Evolutionary conservation across 2,888 invertebrate species (phyloP), one percentile per base, ranked within the genome.

Genomic region (Timema podura): DNA sequence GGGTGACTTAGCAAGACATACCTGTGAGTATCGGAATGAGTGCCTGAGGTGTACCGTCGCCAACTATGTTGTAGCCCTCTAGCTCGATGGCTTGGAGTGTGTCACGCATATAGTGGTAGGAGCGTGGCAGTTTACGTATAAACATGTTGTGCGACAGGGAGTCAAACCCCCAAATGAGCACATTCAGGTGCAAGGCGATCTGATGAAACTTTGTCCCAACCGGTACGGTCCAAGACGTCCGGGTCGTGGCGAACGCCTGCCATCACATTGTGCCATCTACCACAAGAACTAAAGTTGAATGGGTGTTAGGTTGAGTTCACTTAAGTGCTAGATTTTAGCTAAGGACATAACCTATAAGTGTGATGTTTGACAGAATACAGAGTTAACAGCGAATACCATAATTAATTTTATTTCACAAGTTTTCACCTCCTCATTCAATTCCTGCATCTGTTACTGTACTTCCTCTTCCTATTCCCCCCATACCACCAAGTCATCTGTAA

Each of bases 11-110:
- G 30, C 30, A 15, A 11, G 15, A 65, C 78, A 87, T 87, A 5
- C 96, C 95, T 0, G 95, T 94, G 1, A 96, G 82, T 71, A 96
- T 89, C 0, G 96, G 96, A 75, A 95, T 92, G 48, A 96, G 79
- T 0, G 95, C 94, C 68, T 92, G 93, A 0, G 94, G 92, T 0
- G 93, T 94, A 0, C 93, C 94, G 79, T 94, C 94, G 0, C 94
- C 94, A 0, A 94, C 88, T 75, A 94, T 93, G 77, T 94, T 94
- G 78, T 84, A 92, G 77, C 92, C 91, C 76, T 91, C 84, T 11
- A 95, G 80, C 10, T 92, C 83, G 46, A 87, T 82, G 2, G 87
- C 87, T 8, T 85, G 81, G 66, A 93, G 79, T 15, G 84, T 82
- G 48, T 89, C 83, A 0, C 83, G 86, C 65, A 95, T 79, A 79